Percentiles rank a stretch among this genome's conserved stretches.
phyloP scores from a whole-genome alignment of 2,797 vertebrate species.

The Selene dorsalis region DNA sequence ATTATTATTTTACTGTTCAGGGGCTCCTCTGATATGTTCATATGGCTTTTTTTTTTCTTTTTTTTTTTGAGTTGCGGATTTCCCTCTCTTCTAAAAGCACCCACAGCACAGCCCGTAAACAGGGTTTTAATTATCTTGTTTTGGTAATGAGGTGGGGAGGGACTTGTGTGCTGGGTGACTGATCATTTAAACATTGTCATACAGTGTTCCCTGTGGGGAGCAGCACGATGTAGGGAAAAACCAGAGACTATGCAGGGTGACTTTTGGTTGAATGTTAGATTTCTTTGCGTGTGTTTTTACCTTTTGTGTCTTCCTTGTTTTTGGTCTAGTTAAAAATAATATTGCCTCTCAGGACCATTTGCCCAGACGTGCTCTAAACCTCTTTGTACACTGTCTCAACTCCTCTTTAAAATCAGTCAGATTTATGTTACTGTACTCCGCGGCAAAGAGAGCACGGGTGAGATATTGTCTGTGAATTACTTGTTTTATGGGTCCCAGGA shows the following conservation, averaged over 20 bases:
- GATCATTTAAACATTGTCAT: constrained; percentile 58
- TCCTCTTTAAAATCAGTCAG: constrained; percentile 76
- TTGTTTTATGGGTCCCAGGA: constrained; percentile 78
- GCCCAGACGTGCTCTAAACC: constrained; percentile 49
- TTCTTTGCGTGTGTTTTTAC: constrained; percentile 52
- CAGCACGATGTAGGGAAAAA: constrained; percentile 42
- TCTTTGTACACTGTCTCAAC: constrained; percentile 78
- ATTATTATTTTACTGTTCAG: constrained; percentile 47
- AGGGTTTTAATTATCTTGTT: constrained; percentile 83
- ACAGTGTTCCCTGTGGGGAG: constrained; percentile 42
- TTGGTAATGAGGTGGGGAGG: constrained; percentile 79
- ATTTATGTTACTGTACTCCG: constrained; percentile 75
- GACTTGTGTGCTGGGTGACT: constrained; percentile 52
- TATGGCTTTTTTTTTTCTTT: neutral
- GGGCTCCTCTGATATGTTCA: constrained; percentile 47
- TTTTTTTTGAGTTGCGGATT: constrained; percentile 23
- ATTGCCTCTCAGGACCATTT: constrained; percentile 29
- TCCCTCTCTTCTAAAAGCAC: constrained; percentile 51
- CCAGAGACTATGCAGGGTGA: constrained; percentile 22
- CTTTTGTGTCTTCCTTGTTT: constrained; percentile 20
- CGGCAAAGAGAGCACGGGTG: constrained; percentile 73
- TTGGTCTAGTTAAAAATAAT: constrained; percentile 37
- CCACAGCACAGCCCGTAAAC: constrained; percentile 77
- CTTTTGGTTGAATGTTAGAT: constrained; percentile 19
- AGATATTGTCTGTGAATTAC: constrained; percentile 81